Base-by-base conservation (phyloP, 2,797 vertebrate genomes). In the Podarcis lilfordi region DNA sequence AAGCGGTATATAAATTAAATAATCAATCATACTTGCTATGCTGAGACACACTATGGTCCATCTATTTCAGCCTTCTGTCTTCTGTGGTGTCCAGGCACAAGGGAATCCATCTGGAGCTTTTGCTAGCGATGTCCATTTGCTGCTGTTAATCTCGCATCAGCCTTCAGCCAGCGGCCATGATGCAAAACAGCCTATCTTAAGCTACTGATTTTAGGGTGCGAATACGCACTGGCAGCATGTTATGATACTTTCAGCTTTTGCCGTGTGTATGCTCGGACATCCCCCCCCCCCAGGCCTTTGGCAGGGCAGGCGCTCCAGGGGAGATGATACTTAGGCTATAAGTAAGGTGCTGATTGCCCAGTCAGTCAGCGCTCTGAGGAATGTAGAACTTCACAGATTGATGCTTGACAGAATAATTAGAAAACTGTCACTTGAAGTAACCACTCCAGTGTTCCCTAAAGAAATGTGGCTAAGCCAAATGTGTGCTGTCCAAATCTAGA, bases 401-500 rank as follows among this genome's bases (percentile, higher is more conserved):
- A 99, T 99, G 98, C 98, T 99, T 99, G 98, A 99, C 99, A 99
- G 98, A 98, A 98, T 99, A 99, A 99, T 99, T 99, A 99, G 98
- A 99, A 99, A 99, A 98, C 97, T 98, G 98, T 98, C 98, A 98
- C 97, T 96, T 97, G 96, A 96, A 97, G 98, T 98, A 99, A 98
- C 98, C 97, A 97, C 96, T 98, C 93, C 89, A 97, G 97, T 97
- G 97, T 97, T 98, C 97, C 97, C 97, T 96, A 92, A 94, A 96
- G 97, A 97, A 96, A 96, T 97, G 96, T 96, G 96, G 93, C 78
- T 0, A 9, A 90, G 93, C 95, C 94, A 88, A 94, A 93, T 86
- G 92, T 91, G 91, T 92, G 94, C 95, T 96, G 94, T 96, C 95
- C 94, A 95, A 72, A 96, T 94, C 92, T 72, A 8, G 91, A 96